Conservation (phyloP, 2,113 vertebrate genomes). For the Pyxicephalus adspersus region DNA sequence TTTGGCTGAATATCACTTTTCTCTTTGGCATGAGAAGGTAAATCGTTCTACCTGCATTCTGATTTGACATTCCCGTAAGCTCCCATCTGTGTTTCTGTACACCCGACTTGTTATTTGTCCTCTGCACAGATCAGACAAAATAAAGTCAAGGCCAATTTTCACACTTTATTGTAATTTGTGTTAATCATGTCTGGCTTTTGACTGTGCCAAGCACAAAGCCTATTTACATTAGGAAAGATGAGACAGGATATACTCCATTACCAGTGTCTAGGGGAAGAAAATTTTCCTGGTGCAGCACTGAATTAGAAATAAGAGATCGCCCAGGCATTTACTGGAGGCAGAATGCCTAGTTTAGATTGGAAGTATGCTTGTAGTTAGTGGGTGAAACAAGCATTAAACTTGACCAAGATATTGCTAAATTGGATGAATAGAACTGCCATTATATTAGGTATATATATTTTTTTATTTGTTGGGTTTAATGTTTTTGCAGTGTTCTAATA, state of each 20-base stretch:
- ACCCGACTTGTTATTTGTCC: constrained; percentile 25
- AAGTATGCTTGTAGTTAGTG: neutral
- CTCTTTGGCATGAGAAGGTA: neutral
- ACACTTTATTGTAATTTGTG: neutral
- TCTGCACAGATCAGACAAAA: neutral
- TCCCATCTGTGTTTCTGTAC: neutral
- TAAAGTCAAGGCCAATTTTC: constrained; percentile 11
- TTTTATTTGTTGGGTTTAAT: no score
- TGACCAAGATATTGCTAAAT: no score
- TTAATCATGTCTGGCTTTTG: constrained; percentile 35
- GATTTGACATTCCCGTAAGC: neutral
- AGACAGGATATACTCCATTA: neutral
- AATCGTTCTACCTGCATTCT: neutral
- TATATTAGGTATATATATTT: no score
- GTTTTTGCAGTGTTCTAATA: no score
- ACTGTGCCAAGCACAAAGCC: neutral
- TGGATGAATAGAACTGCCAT: no score
- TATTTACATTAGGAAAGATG: neutral
- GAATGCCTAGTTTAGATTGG: neutral
- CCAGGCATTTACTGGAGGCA: neutral
- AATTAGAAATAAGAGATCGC: neutral
- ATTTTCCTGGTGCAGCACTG: neutral
- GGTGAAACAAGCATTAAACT: no score
- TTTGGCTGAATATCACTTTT: neutral
- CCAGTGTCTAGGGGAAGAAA: neutral